Conservation (phyloP, 2,888 invertebrate genomes). For the Hirudinaria manillensis region DNA sequence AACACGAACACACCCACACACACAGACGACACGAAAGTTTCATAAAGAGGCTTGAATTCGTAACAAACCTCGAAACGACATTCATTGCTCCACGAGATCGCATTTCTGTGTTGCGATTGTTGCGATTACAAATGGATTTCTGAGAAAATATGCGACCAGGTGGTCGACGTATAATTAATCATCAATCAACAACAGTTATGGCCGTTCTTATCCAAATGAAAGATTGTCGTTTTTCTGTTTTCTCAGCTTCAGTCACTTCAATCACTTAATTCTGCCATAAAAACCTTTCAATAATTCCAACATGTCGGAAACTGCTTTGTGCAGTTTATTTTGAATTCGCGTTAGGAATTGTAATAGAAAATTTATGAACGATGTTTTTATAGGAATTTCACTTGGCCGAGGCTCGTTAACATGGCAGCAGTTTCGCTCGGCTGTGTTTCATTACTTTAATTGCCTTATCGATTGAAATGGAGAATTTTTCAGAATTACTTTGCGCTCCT, state of each 20-base stretch:
- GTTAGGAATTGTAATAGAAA: too few relatives aligned
- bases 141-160: slow-evolving; percentile 23
- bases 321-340: too few relatives aligned
- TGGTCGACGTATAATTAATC: slow-evolving; percentile 23
- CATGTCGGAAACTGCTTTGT: too few relatives aligned
- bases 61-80: too few relatives aligned
- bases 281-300: too few relatives aligned
- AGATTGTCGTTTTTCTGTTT: too few relatives aligned
- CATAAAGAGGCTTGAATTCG: too few relatives aligned
- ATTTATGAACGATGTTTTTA: slow-evolving; percentile 4
- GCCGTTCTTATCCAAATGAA: background rate
- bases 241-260: too few relatives aligned
- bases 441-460: slow-evolving; percentile 15
- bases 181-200: slow-evolving; percentile 23
- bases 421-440: background rate
- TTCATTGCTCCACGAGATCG: too few relatives aligned
- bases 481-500: slow-evolving; percentile 1
- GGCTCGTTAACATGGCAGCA: background rate
- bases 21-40: background rate
- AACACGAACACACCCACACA: background rate
- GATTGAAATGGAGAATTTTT: background rate
- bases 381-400: background rate
- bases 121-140: slow-evolving; percentile 15
- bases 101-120: background rate
- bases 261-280: too few relatives aligned